These are phyloP conservation scores for Sciurus vulgaris DNA, from an alignment of 2,797 vertebrate species.

Conservation along the genomic window DNA sequence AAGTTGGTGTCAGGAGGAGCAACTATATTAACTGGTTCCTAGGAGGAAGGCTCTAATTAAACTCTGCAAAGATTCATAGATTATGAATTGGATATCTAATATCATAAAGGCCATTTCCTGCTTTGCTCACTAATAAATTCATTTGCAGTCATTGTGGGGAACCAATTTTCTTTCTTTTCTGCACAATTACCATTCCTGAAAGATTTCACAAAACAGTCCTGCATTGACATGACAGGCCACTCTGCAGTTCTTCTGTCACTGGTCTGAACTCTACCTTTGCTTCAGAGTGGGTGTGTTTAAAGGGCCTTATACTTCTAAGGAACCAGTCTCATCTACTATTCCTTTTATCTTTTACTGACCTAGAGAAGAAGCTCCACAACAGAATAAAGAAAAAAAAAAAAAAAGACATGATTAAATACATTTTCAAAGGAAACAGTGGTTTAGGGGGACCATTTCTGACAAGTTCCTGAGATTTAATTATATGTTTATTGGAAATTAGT, in stretches of 20 bases:
- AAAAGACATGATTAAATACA: background rate
- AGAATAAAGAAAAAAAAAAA: background rate
- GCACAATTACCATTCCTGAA: background rate
- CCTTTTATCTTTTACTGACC: background rate
- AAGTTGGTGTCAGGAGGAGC: background rate
- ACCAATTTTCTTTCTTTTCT: conserved; percentile 34
- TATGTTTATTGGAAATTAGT: background rate
- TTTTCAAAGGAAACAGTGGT: background rate
- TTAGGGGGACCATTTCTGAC: background rate
- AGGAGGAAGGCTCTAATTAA: background rate
- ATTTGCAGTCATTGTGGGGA: background rate
- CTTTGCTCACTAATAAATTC: conserved; percentile 30
- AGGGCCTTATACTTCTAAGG: background rate
- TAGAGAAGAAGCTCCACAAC: background rate
- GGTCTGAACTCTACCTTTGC: conserved; percentile 10
- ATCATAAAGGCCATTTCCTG: background rate
- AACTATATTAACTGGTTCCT: background rate
- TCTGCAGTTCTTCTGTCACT: background rate
- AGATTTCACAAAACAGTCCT: background rate
- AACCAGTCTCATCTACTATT: background rate
- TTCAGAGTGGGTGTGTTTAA: background rate
- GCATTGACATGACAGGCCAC: background rate
- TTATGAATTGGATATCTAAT: background rate
- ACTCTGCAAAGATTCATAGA: background rate
- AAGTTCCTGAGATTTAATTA: conserved; percentile 38